A percentile compares a stretch with the other conserved stretches of the same genome.
Evolutionary conservation across 2,888 invertebrate species (phyloP).

Genomic region (Andrena chrysosceles): DNA sequence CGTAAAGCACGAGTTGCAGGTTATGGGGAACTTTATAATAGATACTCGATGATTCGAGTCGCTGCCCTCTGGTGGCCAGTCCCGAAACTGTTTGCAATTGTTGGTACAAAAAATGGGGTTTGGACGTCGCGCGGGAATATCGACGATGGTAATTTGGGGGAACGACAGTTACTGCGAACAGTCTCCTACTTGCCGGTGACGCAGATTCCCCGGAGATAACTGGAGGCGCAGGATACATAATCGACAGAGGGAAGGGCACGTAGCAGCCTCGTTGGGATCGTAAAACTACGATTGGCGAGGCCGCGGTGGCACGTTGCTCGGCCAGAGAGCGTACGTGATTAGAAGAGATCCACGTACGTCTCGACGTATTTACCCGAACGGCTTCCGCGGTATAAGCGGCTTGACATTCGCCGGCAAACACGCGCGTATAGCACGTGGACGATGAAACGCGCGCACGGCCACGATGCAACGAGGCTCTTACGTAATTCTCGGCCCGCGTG

Average conservation of each 20-base stretch:
- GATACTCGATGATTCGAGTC: not conserved
- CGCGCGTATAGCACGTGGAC: conserved; percentile 61
- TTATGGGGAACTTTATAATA: not conserved
- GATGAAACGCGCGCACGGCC: conserved; percentile 40
- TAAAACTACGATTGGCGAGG: conserved; percentile 41
- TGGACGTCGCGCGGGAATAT: not conserved
- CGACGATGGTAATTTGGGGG: conserved; percentile 6
- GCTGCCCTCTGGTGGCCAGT: conserved; percentile 5
- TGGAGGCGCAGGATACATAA: conserved; percentile 36
- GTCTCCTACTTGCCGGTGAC: conserved; percentile 26
- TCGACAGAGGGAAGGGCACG: conserved; percentile 33
- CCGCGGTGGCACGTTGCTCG: conserved; percentile 60
- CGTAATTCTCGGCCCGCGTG: conserved; percentile 49
- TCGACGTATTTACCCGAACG: conserved; percentile 43
- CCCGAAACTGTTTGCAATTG: not conserved
- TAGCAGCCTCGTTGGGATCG: conserved; percentile 13
- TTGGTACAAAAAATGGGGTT: not conserved
- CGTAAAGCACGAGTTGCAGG: not conserved
- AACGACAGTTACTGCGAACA: not conserved
- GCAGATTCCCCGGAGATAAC: conserved; percentile 17
- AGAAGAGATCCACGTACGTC: conserved; percentile 42
- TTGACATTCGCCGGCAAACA: conserved; percentile 68
- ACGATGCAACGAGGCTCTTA: conserved; percentile 47
- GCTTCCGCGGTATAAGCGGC: conserved; percentile 56
- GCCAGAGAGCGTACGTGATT: conserved; percentile 56